Evolutionary conservation across 2,888 invertebrate genomes (phyloP).

Genomic region (Pantelozetes paolii): DNA sequence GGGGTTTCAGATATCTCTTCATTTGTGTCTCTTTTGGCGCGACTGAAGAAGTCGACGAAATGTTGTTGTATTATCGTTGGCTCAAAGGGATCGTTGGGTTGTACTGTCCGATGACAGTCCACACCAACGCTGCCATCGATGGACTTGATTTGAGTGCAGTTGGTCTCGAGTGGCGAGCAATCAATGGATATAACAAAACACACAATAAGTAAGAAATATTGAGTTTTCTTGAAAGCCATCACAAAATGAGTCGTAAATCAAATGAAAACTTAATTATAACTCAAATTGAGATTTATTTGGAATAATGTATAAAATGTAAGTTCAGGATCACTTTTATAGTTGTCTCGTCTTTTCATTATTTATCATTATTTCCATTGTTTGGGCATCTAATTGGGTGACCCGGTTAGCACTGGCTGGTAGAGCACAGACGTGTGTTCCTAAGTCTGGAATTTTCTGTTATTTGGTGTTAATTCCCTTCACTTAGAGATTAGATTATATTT

Average conservation of each 20-base stretch:
- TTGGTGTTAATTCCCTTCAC: background rate
- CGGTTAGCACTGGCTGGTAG: background rate
- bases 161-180: slow-evolving; percentile 20
- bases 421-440: background rate
- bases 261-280: background rate
- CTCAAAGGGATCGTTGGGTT: background rate
- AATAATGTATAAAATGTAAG: background rate
- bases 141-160: slow-evolving; percentile 15
- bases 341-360: background rate
- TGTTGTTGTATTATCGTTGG: slow-evolving; percentile 12
- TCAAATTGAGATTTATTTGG: background rate
- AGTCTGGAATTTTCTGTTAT: background rate
- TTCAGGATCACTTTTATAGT: slow-evolving; percentile 27
- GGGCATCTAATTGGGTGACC: slow-evolving; percentile 25
- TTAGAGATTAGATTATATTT: too few species aligned
- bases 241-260: background rate
- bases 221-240: background rate
- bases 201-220: background rate
- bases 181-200: background rate
- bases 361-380: slow-evolving; percentile 18
- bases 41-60: slow-evolving; percentile 3
- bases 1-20: background rate
- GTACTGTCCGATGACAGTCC: background rate
- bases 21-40: background rate
- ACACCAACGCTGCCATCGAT: slow-evolving; percentile 19